Conservation (phyloP, 2,888 invertebrate species). For the Diachrysia chrysitis region DNA sequence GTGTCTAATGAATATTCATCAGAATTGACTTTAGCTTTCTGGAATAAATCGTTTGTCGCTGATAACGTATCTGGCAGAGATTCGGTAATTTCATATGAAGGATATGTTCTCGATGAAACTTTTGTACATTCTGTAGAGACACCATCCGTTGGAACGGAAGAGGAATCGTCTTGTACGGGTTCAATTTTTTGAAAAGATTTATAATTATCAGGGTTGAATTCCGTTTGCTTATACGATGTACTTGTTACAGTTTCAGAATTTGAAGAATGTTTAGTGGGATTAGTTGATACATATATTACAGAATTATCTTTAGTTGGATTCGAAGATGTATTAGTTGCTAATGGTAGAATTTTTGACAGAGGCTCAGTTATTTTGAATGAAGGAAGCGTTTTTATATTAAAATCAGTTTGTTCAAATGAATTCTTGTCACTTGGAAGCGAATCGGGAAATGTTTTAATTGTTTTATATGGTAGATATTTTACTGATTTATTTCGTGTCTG, state of each 20-base stretch:
- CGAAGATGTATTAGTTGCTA: not conserved
- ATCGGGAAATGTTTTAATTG: not conserved
- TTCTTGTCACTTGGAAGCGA: not conserved
- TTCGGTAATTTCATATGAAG: no score
- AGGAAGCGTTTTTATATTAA: not conserved
- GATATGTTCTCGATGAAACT: not conserved
- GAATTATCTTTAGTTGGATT: not conserved
- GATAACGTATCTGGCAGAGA: not conserved
- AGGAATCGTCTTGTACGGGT: not conserved
- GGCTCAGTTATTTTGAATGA: not conserved
- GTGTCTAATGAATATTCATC: not conserved
- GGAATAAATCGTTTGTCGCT: constrained; percentile 4
- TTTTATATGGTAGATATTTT: not conserved
- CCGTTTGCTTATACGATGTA: no score
- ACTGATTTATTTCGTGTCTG: not conserved
- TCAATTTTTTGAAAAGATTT: not conserved
- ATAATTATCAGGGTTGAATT: not conserved
- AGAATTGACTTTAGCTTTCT: not conserved
- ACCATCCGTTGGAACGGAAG: not conserved
- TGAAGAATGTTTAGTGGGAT: not conserved
- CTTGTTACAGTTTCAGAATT: not conserved
- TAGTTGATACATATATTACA: not conserved
- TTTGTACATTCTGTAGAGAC: not conserved
- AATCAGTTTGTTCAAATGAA: not conserved
- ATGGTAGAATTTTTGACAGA: not conserved